These are phyloP conservation scores for Drosophila ercepeae DNA, from an alignment of 1,140 invertebrate genomes.

Conservation along the genomic window DNA sequence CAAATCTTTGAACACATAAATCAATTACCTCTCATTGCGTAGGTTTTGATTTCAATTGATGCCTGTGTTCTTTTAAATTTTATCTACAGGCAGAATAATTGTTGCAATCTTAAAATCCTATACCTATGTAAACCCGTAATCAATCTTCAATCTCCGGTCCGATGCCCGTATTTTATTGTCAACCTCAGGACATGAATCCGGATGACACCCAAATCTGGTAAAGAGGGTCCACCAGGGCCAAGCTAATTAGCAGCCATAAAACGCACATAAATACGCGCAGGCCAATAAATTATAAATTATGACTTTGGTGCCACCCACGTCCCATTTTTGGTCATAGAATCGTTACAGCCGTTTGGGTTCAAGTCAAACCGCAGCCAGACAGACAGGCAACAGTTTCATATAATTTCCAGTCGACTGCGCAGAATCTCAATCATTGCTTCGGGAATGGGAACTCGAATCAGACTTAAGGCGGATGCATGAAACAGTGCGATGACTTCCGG, in stretches of 20 bases:
- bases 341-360: not conserved
- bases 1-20: too few species aligned
- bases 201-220: not conserved
- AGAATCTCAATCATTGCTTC: conserved; percentile 27
- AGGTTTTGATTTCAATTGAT: too few species aligned
- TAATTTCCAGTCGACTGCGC: conserved; percentile 73
- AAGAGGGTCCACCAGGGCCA: conserved; percentile 15
- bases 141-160: not conserved
- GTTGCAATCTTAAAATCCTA: not conserved
- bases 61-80: too few species aligned
- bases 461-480: conserved; percentile 73
- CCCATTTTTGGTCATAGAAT: not conserved
- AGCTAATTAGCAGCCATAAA: conserved; percentile 79
- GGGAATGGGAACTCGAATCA: conserved; percentile 34
- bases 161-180: conserved; percentile 40
- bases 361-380: conserved; percentile 30
- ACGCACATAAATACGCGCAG: conserved; percentile 70
- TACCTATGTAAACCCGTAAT: not conserved
- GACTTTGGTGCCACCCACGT: conserved; percentile 48
- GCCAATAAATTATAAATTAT: conserved; percentile 81
- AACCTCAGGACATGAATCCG: conserved; percentile 22
- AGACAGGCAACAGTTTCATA: conserved; percentile 73
- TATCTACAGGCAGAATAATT: too few species aligned
- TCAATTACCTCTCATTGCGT: too few species aligned
- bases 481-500: conserved; percentile 81